Base-by-base conservation (phyloP, 2,113 vertebrate species). In the Nesogale talazaci region DNA sequence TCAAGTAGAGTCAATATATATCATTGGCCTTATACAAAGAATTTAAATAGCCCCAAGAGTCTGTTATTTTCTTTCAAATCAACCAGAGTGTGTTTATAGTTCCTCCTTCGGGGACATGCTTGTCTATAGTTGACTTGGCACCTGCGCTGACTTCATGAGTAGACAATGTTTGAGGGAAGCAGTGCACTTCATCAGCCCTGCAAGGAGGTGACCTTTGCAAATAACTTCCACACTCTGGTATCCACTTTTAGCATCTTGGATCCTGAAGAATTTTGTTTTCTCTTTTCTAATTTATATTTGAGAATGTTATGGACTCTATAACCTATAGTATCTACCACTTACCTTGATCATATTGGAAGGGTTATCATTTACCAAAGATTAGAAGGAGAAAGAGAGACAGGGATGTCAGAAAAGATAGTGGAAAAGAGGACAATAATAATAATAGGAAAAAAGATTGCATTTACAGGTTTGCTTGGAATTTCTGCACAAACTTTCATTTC, bases 281-380 rank as follows among this genome's bases (percentile, higher is more conserved):
- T 67, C 23, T 88, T 81, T 70, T 27, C 27, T 81, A 89, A 69
- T 95, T 78, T 23, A n/a, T 69, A 81, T 91, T 90, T 83, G 82
- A 34, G 11, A 22, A 92, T 65, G 5, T 46, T 65, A 87, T 75
- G 77, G 65, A 69, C n/a, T 82, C 27, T 6, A 81, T 65, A 74
- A 81, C 15, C 10, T 1, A n/a, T 65, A 22, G 8, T 67, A 56
- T 31, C 31, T 90, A 4, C 25, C 67, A 25, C 10, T 40, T 83
- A 34, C 1, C 56, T 93, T 83, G 61, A 40, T 84, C 78, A 59
- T 81, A 70, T 40, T 81, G 57, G 67, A 22, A 70, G 57, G 17
- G 3, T 80, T 31, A 87, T 36, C 8, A 81, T 88, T 76, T 61
- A 34, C 22, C 52, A 70, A 19, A 4, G 67, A 86, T 69, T 1